Evolutionary conservation across 2,113 vertebrate species (phyloP).

Genomic region (Canis aureus): DNA sequence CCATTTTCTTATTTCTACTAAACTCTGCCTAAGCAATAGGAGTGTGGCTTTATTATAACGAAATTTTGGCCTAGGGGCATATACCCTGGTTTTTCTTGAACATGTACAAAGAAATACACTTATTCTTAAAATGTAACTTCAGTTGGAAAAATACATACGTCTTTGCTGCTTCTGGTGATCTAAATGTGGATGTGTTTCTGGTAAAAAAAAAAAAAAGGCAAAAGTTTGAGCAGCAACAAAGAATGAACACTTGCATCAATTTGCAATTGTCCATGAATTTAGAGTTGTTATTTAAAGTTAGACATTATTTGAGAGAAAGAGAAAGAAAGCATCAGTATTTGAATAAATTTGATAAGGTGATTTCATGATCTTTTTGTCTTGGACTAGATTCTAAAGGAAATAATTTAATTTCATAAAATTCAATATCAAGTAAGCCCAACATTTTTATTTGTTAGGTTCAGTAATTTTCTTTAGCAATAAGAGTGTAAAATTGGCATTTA

Average conservation of each 20-base stretch:
- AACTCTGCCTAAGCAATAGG: not conserved
- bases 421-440: not conserved
- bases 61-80: not conserved
- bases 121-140: slow-evolving; percentile 16
- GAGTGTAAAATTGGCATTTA: slow-evolving; percentile 27
- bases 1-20: not conserved
- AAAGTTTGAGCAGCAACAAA: slow-evolving; percentile 38
- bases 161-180: slow-evolving; percentile 45
- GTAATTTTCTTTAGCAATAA: slow-evolving; percentile 35
- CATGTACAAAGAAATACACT: not conserved
- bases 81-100: not conserved
- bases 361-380: not conserved
- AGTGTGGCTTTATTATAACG: not conserved
- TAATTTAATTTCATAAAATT: slow-evolving; percentile 4
- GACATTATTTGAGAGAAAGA: slow-evolving; percentile 20
- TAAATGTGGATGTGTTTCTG: slow-evolving; percentile 61
- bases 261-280: slow-evolving; percentile 26
- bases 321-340: slow-evolving; percentile 26
- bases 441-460: not conserved
- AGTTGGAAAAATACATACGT: slow-evolving; percentile 60
- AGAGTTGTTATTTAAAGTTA: not conserved
- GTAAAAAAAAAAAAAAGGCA: not conserved
- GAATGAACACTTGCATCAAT: not conserved
- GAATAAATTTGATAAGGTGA: not conserved
- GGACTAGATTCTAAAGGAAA: not conserved